phyloP scores from a whole-genome alignment of 2,888 invertebrate genomes.

The Trichopoda pennipes region DNA sequence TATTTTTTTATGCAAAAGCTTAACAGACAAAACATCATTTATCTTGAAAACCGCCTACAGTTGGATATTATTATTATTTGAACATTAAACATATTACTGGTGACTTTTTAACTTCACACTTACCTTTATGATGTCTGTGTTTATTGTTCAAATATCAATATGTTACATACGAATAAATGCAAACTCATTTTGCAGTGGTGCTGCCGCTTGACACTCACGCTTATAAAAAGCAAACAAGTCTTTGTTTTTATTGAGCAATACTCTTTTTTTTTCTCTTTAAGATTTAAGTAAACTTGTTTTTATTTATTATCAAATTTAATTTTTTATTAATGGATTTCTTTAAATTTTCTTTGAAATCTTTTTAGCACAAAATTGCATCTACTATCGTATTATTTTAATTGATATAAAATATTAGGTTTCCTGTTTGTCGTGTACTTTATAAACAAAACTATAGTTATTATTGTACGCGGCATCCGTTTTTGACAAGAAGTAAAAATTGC shows the following conservation, averaged over 20 bases:
- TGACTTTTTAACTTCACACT: not conserved
- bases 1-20: too few species aligned
- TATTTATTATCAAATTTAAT: constrained; percentile 16
- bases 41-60: too few species aligned
- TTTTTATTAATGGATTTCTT: constrained; percentile 17
- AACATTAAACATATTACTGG: too few species aligned
- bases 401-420: too few species aligned
- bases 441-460: too few species aligned
- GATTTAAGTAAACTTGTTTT: constrained; percentile 32
- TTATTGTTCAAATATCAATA: not conserved
- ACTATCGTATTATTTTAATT: too few species aligned
- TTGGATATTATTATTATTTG: too few species aligned
- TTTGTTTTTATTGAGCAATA: constrained; percentile 13
- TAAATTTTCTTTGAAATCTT: not conserved
- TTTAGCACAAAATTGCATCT: too few species aligned
- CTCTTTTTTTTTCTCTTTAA: constrained; percentile 17
- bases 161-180: not conserved
- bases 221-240: constrained; percentile 9
- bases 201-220: not conserved
- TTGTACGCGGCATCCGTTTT: constrained; percentile 36
- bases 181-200: not conserved
- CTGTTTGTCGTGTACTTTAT: too few species aligned
- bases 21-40: too few species aligned
- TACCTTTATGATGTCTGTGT: constrained; percentile 7
- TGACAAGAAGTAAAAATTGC: constrained; percentile 14